Evolutionary conservation across 1,140 invertebrate species (phyloP), one percentile per base, ranked within the genome.

Genomic region (Drosophila tsacasi): DNA sequence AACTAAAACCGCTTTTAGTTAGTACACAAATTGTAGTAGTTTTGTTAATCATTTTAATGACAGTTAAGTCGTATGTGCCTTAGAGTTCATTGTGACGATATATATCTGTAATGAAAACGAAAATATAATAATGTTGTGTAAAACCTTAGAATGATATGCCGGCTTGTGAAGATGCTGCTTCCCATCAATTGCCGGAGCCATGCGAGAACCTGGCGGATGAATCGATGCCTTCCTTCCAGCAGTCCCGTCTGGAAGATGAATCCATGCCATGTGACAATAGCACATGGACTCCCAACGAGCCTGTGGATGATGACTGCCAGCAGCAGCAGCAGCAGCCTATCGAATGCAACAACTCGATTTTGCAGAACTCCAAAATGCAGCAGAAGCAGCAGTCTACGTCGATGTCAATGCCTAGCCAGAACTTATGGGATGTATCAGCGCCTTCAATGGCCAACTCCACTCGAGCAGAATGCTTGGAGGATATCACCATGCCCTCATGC

Each of bases 141-240:
- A 10, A 57, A 17, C 54, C 54, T 25, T 57, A 57, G 54, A 39
- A 57, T 7, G 5, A 57, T 23, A 17, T 52, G n/a, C 19, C 44
- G 52, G 46, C 15, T 10, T 17, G 3, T 13, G 35, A 17, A 15
- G 0, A 1, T 30, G 17, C 6, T 32, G 5, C 7, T 13, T 32
- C 5, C 17, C 2, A 23, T 5, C 4, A 19, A 10, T 2, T 44
- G 19, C 2, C 19, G 5, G 42, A 46, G 4, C 25, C 40, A 39
- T 76, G 64, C 3, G 75, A 85, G n/a, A 71, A 83, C 19, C 27
- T 87, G 12, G 60, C 21, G 15, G 55, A 74, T 40, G n/a, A 73
- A 13, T 40, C 66, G 12, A 72, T 72, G 66, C 52, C 44, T 13
- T 25, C 27, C 7, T 49, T 49, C 15, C 25, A 40, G 19, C 35